Evolutionary conservation across 1,140 invertebrate genomes (phyloP).

Genomic region (Parasteatoda tepidariorum): DNA sequence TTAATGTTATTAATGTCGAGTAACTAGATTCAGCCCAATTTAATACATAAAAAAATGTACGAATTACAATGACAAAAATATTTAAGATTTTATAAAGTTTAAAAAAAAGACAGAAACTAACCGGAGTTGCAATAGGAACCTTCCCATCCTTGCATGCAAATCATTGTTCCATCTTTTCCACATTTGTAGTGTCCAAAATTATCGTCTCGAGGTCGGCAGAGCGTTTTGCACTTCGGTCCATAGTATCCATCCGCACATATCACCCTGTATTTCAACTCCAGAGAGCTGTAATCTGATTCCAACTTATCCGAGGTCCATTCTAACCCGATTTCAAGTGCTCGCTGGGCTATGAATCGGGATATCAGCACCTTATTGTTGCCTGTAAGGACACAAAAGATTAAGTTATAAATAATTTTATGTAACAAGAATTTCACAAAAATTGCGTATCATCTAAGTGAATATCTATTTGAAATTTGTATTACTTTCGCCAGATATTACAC

Average conservation of each 20-base stretch:
- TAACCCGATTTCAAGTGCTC: slow-evolving; percentile 82
- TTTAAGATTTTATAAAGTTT: too few species aligned
- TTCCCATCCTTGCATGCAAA: slow-evolving; percentile 91
- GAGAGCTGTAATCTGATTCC: slow-evolving; percentile 73
- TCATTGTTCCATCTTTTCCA: slow-evolving; percentile 81
- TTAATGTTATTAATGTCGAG: too few species aligned
- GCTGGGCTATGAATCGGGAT: slow-evolving; percentile 79
- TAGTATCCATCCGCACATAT: slow-evolving; percentile 91
- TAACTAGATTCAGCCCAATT: too few species aligned
- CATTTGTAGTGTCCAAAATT: slow-evolving; percentile 92
- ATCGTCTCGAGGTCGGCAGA: slow-evolving; percentile 90
- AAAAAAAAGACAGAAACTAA: slow-evolving; percentile 74
- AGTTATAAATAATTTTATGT: background rate
- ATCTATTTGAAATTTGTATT: too few species aligned
- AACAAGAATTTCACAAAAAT: too few species aligned
- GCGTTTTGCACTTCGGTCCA: slow-evolving; percentile 87
- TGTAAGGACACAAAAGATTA: background rate
- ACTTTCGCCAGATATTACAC: too few species aligned
- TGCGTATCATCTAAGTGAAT: too few species aligned
- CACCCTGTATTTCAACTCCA: slow-evolving; percentile 90
- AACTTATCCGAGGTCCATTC: slow-evolving; percentile 78
- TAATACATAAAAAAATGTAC: too few species aligned
- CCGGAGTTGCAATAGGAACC: slow-evolving; percentile 90
- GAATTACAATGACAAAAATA: too few species aligned
- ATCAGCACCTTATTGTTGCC: slow-evolving; percentile 40